phyloP scores from a whole-genome alignment of 2,888 invertebrate species.

The Oxyscelio sp. region DNA sequence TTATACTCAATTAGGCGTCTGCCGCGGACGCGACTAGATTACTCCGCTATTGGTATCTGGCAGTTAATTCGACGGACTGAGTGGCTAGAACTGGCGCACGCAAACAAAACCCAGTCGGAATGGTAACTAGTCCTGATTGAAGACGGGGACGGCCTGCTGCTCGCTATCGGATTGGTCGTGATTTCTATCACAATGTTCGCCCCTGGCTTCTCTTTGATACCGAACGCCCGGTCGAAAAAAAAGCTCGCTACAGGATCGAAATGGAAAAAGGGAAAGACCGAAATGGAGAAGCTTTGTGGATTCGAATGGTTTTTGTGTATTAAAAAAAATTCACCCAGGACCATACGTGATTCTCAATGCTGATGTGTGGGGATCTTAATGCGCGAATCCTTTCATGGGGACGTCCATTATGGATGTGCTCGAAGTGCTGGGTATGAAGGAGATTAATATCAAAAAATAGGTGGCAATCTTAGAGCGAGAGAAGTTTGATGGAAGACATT shows the following conservation, averaged over 20 bases:
- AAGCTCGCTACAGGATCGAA: background rate
- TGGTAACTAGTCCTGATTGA: slow-evolving; percentile 46
- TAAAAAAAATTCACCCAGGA: no score
- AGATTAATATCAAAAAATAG: no score
- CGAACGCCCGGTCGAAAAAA: slow-evolving; percentile 14
- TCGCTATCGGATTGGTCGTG: slow-evolving; percentile 29
- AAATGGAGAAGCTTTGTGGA: background rate
- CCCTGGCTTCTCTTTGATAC: slow-evolving; percentile 42
- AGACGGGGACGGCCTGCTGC: slow-evolving; percentile 34
- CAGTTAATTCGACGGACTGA: slow-evolving; percentile 62
- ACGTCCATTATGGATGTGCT: no score
- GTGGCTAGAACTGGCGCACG: slow-evolving; percentile 46
- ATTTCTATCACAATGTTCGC: slow-evolving; percentile 48
- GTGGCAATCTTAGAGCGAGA: no score
- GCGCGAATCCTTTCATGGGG: no score
- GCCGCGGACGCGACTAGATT: slow-evolving; percentile 71
- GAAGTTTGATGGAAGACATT: no score
- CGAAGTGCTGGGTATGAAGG: no score
- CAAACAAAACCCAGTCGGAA: slow-evolving; percentile 50
- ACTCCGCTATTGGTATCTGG: slow-evolving; percentile 67
- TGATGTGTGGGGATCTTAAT: no score
- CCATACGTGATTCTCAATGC: no score
- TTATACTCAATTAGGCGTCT: slow-evolving; percentile 72
- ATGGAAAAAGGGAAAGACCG: slow-evolving; percentile 10
- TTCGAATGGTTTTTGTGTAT: background rate